Evolutionary conservation across 2,797 vertebrate genomes (phyloP), one percentile per base, ranked within the genome.

Genomic region (Pangasius krempfi): DNA sequence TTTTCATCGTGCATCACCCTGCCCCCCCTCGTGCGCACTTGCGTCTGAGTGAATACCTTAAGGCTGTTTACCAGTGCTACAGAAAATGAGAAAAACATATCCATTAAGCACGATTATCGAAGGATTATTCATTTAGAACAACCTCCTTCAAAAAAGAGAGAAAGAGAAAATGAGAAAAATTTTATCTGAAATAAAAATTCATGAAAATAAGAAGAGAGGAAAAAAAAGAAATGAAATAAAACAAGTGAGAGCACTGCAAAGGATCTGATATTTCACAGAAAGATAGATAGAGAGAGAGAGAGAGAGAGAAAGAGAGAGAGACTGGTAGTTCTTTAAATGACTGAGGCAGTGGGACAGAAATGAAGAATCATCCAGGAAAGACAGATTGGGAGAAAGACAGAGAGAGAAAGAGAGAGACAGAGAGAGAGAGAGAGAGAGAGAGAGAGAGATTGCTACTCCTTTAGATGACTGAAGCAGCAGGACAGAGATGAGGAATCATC

Each of bases 111-210:
- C 4, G 68, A 78, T 86, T 87, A 86, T 56, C 37, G 75, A 87
- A 89, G 79, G 85, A 83, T 87, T 84, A 86, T 84, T 89, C 68
- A 70, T 83, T 72, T 81, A 84, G n/a, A 89, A 78, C 66, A 44
- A 81, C 84, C 64, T 44, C n/a, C 20, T 30, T n/a, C 2, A 8
- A 70, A 54, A 79, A 52, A 56, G 1, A 37, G 75, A 54, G 47
- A 14, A 9, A 5, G 3, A 37, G 54, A 60, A 30, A 84, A 50
- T 50, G 27, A 50, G 27, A 83, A 30, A 30, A 84, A 50, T 22
- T 52, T 6, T 52, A 78, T 16, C 5, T 7, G 16, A n/a, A 84
- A 47, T 20, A 84, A 84, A 82, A 82, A 64, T 33, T 58, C 20
- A 16, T 44, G 58, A 27, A 44, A 44, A n/a, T 81, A 8, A 44